phyloP scores from a whole-genome alignment of 92 coral and sea anemone species.

The Porites evermanni region DNA sequence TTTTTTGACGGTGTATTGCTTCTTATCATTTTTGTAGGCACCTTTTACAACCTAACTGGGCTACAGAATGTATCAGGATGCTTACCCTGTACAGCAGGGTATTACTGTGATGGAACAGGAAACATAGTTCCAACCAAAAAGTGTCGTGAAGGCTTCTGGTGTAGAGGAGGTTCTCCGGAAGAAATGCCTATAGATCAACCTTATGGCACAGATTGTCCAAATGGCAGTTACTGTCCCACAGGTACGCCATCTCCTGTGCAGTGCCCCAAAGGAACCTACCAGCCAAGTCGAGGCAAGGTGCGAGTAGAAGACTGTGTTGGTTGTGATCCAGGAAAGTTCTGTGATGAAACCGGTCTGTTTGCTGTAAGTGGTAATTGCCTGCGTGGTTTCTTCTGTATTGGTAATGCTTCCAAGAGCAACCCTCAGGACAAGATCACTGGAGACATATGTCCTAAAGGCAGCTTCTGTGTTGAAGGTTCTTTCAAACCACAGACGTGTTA shows the following conservation, averaged over 20 bases:
- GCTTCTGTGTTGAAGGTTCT: constrained; percentile 80
- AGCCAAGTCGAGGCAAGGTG: constrained; percentile 86
- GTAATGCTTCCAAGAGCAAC: constrained; percentile 70
- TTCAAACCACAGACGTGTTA: constrained; percentile 75
- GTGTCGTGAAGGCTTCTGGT: constrained; percentile 95
- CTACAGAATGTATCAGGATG: constrained; percentile 81
- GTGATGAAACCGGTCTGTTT: constrained; percentile 79
- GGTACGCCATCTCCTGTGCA: constrained; percentile 90
- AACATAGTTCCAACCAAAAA: constrained; percentile 67
- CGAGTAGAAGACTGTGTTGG: constrained; percentile 79
- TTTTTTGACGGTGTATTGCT: background rate
- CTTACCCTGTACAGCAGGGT: constrained; percentile 89
- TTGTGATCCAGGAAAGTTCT: constrained; percentile 98
- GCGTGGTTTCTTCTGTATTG: constrained; percentile 83
- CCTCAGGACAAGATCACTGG: constrained; percentile 89
- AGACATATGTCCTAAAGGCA: constrained; percentile 86
- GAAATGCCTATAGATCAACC: constrained; percentile 74
- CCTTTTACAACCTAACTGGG: constrained; percentile 85
- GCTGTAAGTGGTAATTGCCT: constrained; percentile 82
- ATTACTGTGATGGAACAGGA: constrained; percentile 76
- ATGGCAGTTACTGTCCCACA: constrained; percentile 97
- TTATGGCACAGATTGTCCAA: constrained; percentile 90
- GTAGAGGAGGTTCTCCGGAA: constrained; percentile 82
- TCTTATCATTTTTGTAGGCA: constrained; percentile 52
- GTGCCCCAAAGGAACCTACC: constrained; percentile 92